Evolutionary conservation across 2,113 vertebrate species (phyloP), one percentile per base, ranked within the genome.

Genomic region (Xyrauchen texanus): DNA sequence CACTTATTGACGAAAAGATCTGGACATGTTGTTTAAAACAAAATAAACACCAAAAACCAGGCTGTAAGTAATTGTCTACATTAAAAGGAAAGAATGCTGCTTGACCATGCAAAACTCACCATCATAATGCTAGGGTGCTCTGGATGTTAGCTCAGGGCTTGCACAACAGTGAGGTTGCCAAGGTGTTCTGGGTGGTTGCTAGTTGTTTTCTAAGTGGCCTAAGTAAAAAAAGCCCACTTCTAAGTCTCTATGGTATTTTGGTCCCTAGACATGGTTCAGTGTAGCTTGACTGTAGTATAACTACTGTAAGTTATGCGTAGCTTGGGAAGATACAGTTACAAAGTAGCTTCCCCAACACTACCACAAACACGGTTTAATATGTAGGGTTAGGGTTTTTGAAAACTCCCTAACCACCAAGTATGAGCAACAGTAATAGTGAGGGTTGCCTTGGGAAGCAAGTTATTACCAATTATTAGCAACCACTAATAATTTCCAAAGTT

Each of bases 1-100:
- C 16, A 3, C 58, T 13, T 58, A 8, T 47, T 74, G 60, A 74
- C 72, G 63, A 74, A 74, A 46, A 74, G 58, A 74, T 74, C 72
- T 63, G 72, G 72, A 74, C 72, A 63, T 74, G 72, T 63, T 11
- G 51, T 63, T 74, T 16, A 13, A 51, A 74, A 11, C 8, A 63
- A 60, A 60, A n/a, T n/a, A n/a, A 72, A 69, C 2, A 13, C 71
- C 7, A 34, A 46, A 62, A 63, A 61, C 46, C 58, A 51, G 72
- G 46, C 45, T 11, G 8, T 51, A 5, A 11, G 72, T 51, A 5
- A 62, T 34, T 13, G 21, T 34, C 46, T n/a, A 45, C 9, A 62
- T 13, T 62, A 62, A 34, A 34, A 13, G 4, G 9, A 3, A 63
- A 51, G 51, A n/a, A 34, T 4, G 9, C 34, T 49, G 16, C 13